Conservation (phyloP, 2,797 vertebrate species). For the Hippoglossus hippoglossus region DNA sequence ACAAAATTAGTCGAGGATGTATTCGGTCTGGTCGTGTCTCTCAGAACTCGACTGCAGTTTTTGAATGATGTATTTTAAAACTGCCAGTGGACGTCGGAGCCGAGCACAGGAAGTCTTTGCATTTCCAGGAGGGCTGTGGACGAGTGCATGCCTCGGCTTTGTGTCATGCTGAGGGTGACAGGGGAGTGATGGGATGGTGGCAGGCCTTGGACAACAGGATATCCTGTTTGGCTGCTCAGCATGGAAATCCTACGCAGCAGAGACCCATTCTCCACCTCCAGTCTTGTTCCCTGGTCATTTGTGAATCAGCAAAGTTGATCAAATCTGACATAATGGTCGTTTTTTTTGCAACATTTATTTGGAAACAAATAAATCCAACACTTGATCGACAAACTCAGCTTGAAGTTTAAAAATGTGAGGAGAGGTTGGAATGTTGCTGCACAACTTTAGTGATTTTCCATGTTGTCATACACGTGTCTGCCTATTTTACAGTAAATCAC, state of each 20-base stretch:
- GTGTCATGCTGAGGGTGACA: slow-evolving; percentile 58
- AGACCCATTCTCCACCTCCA: slow-evolving; percentile 1
- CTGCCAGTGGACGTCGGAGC: not conserved
- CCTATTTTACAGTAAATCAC: slow-evolving; percentile 3
- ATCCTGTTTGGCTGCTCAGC: slow-evolving; percentile 85
- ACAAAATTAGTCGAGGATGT: slow-evolving; percentile 30
- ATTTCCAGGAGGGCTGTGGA: slow-evolving; percentile 17
- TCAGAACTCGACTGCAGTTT: slow-evolving; percentile 9
- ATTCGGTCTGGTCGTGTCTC: slow-evolving; percentile 17
- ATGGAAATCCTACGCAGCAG: slow-evolving; percentile 73
- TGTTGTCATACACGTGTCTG: not conserved
- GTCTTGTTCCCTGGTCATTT: not conserved
- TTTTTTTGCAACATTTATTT: not conserved
- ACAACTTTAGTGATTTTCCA: not conserved
- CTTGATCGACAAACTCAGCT: not conserved
- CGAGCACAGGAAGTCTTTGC: slow-evolving; percentile 36
- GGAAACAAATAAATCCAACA: not conserved
- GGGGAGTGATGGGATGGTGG: slow-evolving; percentile 52
- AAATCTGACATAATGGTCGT: not conserved
- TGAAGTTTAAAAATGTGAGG: not conserved
- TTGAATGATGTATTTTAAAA: slow-evolving; percentile 37
- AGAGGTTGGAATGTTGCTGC: slow-evolving; percentile 8
- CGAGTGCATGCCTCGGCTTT: slow-evolving; percentile 69
- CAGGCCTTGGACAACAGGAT: slow-evolving; percentile 79
- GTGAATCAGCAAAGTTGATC: slow-evolving; percentile 36